Evolutionary conservation across 2,113 vertebrate species (phyloP).

Genomic region (Corythornis madagascariensis): DNA sequence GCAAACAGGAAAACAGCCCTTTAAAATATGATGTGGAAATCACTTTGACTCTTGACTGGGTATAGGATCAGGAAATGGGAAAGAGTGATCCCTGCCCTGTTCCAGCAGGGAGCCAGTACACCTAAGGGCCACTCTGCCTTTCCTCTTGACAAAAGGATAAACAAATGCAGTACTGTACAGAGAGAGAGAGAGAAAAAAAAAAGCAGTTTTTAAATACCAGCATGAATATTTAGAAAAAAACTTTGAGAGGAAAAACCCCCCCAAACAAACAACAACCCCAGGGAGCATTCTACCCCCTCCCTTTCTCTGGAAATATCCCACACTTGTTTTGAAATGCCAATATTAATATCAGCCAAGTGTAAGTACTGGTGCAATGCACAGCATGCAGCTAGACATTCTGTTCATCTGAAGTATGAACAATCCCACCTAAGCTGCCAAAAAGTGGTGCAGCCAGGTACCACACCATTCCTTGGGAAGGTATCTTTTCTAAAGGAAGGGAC

Average conservation of each 20-base stretch:
- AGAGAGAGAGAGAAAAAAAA: not conserved
- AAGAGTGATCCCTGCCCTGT: not conserved
- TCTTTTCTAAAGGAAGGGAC: not conserved
- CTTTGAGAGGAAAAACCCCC: not conserved
- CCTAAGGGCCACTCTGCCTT: not conserved
- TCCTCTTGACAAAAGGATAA: not conserved
- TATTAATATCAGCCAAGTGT: not conserved
- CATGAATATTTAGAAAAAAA: not conserved
- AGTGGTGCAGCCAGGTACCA: not conserved
- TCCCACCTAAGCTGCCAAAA: not conserved
- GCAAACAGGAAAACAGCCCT: not conserved
- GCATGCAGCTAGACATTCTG: not conserved
- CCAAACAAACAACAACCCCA: not conserved
- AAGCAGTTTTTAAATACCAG: not conserved
- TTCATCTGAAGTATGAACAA: not conserved
- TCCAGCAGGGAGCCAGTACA: not conserved
- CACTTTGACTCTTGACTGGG: not conserved
- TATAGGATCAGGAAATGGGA: not conserved
- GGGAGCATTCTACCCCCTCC: not conserved
- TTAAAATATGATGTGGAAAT: not conserved
- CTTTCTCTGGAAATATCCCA: not conserved
- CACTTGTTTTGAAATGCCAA: not conserved
- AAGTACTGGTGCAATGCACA: not conserved
- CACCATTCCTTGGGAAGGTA: not conserved
- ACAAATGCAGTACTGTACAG: fast-evolving